phyloP scores from a whole-genome alignment of 2,888 invertebrate genomes.

The Rhaphigaster nebulosa region DNA sequence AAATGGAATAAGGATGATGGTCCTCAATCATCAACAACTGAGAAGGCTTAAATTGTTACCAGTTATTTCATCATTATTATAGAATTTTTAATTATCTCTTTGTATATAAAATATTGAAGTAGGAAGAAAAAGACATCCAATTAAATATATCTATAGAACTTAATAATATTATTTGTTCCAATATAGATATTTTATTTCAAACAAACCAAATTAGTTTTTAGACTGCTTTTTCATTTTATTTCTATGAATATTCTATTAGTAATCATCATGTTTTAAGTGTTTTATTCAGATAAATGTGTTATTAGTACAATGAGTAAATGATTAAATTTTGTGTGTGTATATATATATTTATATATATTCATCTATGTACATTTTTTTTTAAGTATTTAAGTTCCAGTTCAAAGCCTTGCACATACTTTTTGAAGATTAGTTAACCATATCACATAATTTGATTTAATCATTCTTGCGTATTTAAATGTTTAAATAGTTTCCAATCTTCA shows the following conservation, averaged over 20 bases:
- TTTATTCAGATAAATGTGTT: neutral
- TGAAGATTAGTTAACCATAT: neutral
- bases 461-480: neutral
- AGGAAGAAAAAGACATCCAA: neutral
- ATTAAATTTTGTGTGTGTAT: neutral
- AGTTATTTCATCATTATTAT: constrained; percentile 44
- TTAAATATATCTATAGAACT: constrained; percentile 32
- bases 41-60: constrained; percentile 56
- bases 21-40: constrained; percentile 39
- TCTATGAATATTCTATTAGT: constrained; percentile 6
- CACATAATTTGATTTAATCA: neutral
- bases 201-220: neutral
- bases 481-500: neutral
- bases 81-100: constrained; percentile 19
- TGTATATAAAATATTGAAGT: constrained; percentile 24
- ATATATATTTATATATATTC: neutral
- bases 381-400: neutral
- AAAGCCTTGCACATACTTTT: neutral
- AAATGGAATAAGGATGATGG: constrained; percentile 71
- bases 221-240: constrained; percentile 35
- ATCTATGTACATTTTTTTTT: neutral
- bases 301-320: neutral
- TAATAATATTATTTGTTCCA: constrained; percentile 27
- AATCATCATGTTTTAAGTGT: neutral
- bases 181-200: constrained; percentile 41